phyloP scores from a whole-genome alignment of 2,113 vertebrate species.

The Alethe diademata region DNA sequence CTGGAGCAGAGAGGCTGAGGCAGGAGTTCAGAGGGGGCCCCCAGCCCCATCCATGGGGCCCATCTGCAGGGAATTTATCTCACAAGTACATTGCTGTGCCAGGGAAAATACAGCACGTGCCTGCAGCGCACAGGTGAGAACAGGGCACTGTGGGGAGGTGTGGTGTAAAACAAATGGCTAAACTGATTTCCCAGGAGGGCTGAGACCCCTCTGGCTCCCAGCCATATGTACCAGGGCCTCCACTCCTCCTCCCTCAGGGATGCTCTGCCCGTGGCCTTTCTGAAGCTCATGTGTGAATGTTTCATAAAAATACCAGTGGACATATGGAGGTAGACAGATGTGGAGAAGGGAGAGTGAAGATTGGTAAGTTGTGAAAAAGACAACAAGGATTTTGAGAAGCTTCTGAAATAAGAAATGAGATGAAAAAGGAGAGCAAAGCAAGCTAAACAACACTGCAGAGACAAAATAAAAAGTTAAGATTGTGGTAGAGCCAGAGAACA shows the following conservation, averaged over 20 bases:
- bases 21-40: neutral
- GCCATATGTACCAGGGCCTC: neutral
- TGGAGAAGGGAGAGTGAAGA: neutral
- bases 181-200: neutral
- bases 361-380: neutral
- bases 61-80: neutral
- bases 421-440: neutral
- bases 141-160: neutral
- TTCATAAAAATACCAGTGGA: neutral
- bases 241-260: neutral
- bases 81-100: neutral
- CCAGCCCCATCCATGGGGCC: neutral
- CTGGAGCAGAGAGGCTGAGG: neutral
- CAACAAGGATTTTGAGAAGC: neutral
- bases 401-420: neutral
- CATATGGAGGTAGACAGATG: neutral
- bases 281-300: neutral
- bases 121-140: accelerated
- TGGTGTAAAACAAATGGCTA: neutral
- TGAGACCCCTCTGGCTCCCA: neutral
- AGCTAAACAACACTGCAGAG: neutral
- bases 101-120: neutral
- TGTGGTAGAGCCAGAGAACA: neutral
- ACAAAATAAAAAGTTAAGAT: neutral
- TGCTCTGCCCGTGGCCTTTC: neutral